phyloP scores from a whole-genome alignment of 2,888 invertebrate genomes.

The Andrena haemorrhoa region DNA sequence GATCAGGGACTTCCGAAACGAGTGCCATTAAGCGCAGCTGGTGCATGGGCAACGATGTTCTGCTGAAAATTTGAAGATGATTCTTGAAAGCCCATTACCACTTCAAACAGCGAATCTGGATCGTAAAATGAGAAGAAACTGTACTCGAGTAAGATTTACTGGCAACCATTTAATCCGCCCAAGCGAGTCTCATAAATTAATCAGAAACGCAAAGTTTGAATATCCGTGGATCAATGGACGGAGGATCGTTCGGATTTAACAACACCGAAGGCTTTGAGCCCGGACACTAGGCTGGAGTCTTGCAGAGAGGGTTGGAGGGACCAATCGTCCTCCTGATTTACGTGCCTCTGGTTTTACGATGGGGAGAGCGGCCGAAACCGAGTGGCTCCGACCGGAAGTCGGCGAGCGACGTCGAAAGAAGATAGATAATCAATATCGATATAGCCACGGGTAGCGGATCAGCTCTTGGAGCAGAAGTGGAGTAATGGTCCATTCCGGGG shows the following conservation, averaged over 20 bases:
- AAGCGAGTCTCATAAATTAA: neutral
- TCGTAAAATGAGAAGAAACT: too few species aligned
- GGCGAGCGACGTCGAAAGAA: slow-evolving; percentile 20
- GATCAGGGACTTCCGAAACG: slow-evolving; percentile 39
- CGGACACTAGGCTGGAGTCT: neutral
- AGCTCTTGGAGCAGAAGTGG: slow-evolving; percentile 20
- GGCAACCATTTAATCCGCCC: neutral
- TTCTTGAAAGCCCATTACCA: too few species aligned
- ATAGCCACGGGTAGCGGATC: slow-evolving; percentile 17
- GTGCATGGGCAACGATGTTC: slow-evolving; percentile 25
- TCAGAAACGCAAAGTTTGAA: neutral
- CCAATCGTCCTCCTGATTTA: slow-evolving; percentile 14
- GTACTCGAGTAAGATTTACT: too few species aligned
- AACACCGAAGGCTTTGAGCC: neutral
- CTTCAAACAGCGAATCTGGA: too few species aligned
- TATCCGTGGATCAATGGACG: too few species aligned
- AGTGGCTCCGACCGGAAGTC: slow-evolving; percentile 18
- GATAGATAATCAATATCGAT: slow-evolving; percentile 49
- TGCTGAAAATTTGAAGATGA: slow-evolving; percentile 49
- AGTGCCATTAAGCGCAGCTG: slow-evolving; percentile 57
- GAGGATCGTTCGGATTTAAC: neutral
- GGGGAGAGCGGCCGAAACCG: slow-evolving; percentile 7
- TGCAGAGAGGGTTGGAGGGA: neutral
- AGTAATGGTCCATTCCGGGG: slow-evolving; percentile 61
- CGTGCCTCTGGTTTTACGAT: neutral